These are phyloP conservation scores for Chloebia gouldiae DNA, from an alignment of 2,113 vertebrate genomes.

Conservation along the genomic window DNA sequence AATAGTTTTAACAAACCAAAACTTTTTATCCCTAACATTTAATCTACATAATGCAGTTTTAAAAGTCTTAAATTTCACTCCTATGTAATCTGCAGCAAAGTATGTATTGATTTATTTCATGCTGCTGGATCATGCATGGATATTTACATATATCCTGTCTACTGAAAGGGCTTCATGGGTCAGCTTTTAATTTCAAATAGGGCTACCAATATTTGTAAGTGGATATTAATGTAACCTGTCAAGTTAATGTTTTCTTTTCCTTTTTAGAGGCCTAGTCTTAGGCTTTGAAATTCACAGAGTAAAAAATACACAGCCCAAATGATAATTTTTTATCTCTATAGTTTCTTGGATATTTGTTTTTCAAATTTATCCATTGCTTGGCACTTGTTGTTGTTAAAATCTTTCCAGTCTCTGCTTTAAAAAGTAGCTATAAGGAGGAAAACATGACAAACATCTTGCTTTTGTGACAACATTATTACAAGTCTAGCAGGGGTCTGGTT, in stretches of 20 bases:
- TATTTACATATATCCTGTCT: background rate
- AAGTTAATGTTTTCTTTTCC: background rate
- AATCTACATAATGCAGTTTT: background rate
- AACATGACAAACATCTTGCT: background rate
- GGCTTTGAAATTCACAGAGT: background rate
- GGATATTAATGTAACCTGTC: background rate
- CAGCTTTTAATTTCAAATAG: background rate
- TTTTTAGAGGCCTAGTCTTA: background rate
- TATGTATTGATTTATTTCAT: background rate
- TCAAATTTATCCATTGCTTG: background rate
- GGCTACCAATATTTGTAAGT: background rate
- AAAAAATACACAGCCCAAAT: background rate
- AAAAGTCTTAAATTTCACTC: background rate
- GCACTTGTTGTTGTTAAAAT: background rate
- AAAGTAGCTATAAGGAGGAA: background rate
- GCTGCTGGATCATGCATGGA: background rate
- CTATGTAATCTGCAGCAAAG: background rate
- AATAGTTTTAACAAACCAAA: background rate
- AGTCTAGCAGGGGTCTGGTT: background rate
- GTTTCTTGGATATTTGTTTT: background rate
- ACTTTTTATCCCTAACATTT: background rate
- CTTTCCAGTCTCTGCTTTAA: background rate
- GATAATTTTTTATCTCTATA: background rate
- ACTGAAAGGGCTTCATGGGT: background rate
- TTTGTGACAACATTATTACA: conserved; percentile 24